phyloP scores from a whole-genome alignment of 2,888 invertebrate species.

The Norana najaformis region DNA sequence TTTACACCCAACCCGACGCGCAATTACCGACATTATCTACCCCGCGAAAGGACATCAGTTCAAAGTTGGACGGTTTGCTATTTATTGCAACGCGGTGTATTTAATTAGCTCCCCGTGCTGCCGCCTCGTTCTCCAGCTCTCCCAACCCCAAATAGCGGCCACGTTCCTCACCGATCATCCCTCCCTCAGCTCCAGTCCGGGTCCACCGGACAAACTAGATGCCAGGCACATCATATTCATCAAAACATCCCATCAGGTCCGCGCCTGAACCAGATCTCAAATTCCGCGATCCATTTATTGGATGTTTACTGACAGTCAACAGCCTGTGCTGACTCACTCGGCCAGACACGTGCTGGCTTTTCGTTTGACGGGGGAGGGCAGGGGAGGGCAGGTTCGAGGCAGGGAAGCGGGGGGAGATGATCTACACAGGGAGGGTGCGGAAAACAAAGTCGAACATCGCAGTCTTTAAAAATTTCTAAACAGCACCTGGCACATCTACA shows the following conservation, averaged over 20 bases:
- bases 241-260: neutral
- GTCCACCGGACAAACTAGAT: neutral
- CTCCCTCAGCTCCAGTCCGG: neutral
- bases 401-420: neutral
- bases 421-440: neutral
- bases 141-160: neutral
- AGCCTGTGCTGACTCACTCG: neutral
- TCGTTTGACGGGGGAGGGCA: neutral
- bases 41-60: neutral
- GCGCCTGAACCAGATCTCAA: neutral
- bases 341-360: neutral
- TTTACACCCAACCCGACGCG: neutral
- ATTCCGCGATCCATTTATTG: constrained; percentile 5
- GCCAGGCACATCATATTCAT: neutral
- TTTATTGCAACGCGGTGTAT: neutral
- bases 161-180: neutral
- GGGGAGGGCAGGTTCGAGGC: neutral
- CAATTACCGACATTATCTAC: neutral
- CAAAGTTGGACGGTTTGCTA: neutral
- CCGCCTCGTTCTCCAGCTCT: neutral
- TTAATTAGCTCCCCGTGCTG: neutral
- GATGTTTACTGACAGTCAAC: neutral
- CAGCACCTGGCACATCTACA: constrained; percentile 20
- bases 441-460: neutral
- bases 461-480: neutral